Evolutionary conservation across 1,140 invertebrate genomes (phyloP).

Genomic region (Trachymyrmex septentrionalis): DNA sequence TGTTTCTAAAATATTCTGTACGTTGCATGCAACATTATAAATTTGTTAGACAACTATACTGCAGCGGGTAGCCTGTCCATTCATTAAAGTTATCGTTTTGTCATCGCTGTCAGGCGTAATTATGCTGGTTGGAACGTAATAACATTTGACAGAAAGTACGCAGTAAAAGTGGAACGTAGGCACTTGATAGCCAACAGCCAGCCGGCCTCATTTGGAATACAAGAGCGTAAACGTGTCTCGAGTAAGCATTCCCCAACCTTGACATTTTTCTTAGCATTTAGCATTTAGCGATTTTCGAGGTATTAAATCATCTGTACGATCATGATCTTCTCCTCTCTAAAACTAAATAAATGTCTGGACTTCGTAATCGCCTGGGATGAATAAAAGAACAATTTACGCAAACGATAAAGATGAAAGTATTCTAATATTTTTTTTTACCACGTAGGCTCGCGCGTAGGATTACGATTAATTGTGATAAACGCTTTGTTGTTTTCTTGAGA

Average conservation of each 20-base stretch:
- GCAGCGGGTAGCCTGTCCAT: background rate
- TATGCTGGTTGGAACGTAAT: background rate
- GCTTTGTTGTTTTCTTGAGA: conserved; percentile 19
- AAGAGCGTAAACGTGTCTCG: conserved; percentile 39
- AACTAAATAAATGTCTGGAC: background rate
- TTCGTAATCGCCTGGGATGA: conserved; percentile 3
- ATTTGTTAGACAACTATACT: background rate
- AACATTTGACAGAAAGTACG: conserved; percentile 40
- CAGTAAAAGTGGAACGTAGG: conserved; percentile 65
- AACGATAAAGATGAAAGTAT: conserved; percentile 1
- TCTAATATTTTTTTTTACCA: background rate
- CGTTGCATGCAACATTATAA: background rate
- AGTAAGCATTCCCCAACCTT: conserved; percentile 64
- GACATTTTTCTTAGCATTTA: conserved; percentile 60
- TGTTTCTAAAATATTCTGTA: background rate
- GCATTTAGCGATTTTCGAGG: conserved; percentile 15
- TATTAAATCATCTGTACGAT: conserved; percentile 3
- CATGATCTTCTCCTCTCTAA: background rate
- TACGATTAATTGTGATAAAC: conserved; percentile 2
- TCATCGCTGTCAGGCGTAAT: conserved; percentile 15
- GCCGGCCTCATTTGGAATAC: conserved; percentile 4
- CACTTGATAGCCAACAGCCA: conserved; percentile 34
- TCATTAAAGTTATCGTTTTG: conserved; percentile 44
- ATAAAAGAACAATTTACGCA: background rate
- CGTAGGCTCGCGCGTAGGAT: background rate